Evolutionary conservation across 2,888 invertebrate species (phyloP).

Genomic region (Ophraella communa): DNA sequence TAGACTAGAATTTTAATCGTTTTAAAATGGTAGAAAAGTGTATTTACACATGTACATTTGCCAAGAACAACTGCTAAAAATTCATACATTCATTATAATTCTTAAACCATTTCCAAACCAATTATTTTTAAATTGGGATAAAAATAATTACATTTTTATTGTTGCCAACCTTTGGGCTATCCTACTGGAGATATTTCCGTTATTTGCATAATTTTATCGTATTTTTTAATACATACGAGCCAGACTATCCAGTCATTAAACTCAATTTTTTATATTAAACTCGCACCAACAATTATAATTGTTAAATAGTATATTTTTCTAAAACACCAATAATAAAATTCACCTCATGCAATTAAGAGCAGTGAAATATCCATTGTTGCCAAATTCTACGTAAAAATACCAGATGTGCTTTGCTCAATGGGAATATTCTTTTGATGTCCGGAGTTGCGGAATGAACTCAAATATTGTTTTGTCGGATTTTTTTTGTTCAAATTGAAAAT

Average conservation of each 20-base stretch:
- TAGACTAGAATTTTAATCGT: no score
- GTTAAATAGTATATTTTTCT: background rate
- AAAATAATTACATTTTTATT: no score
- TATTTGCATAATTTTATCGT: background rate
- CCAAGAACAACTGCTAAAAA: no score
- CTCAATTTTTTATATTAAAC: background rate
- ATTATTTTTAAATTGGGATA: no score
- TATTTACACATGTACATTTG: no score
- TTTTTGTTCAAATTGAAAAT: slow-evolving; percentile 31
- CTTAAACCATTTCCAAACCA: background rate
- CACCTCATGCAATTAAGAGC: background rate
- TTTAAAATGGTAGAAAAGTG: no score
- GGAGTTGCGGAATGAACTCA: slow-evolving; percentile 25
- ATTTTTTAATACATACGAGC: background rate
- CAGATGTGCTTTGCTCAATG: slow-evolving; percentile 31
- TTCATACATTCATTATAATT: background rate
- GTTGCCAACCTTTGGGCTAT: background rate
- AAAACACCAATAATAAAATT: background rate
- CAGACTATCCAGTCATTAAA: background rate
- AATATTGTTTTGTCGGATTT: slow-evolving; percentile 32
- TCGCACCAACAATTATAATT: background rate
- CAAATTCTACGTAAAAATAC: slow-evolving; percentile 25
- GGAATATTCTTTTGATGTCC: slow-evolving; percentile 29
- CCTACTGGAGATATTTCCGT: background rate
- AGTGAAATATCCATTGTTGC: slow-evolving; percentile 8